Percentiles rank a stretch among this genome's conserved stretches.
Conservation (phyloP, 2,113 vertebrate genomes). For the Crypturellus undulatus region DNA sequence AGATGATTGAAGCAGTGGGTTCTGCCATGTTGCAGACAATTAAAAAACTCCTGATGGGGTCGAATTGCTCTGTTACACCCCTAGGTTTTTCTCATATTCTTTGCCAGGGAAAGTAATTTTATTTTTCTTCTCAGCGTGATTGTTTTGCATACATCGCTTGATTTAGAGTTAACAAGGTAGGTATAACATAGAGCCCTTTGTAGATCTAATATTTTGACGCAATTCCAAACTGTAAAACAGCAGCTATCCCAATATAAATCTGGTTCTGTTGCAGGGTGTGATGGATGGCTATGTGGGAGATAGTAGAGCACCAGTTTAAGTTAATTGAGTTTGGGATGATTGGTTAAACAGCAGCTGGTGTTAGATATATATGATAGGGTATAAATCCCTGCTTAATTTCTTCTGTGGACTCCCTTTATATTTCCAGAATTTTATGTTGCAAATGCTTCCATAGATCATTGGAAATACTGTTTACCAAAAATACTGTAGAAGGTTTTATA, state of each 20-base stretch:
- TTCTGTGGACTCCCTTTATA: constrained; percentile 1
- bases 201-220: background rate
- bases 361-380: background rate
- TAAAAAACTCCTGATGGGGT: background rate
- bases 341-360: constrained; percentile 49
- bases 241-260: constrained; percentile 13
- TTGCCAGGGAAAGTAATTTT: background rate
- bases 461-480: background rate
- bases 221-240: constrained; percentile 22
- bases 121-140: background rate
- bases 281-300: constrained; percentile 32
- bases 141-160: background rate
- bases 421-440: background rate
- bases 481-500: background rate
- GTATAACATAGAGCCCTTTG: background rate
- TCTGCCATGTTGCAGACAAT: background rate
- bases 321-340: constrained; percentile 54
- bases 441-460: background rate
- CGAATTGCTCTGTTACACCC: background rate
- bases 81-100: background rate
- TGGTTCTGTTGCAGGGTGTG: background rate
- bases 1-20: background rate
- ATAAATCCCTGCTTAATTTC: constrained; percentile 42
- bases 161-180: background rate
- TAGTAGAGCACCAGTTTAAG: background rate